Conservation (phyloP, 1,140 invertebrate genomes). For the Agrypnia vestita region DNA sequence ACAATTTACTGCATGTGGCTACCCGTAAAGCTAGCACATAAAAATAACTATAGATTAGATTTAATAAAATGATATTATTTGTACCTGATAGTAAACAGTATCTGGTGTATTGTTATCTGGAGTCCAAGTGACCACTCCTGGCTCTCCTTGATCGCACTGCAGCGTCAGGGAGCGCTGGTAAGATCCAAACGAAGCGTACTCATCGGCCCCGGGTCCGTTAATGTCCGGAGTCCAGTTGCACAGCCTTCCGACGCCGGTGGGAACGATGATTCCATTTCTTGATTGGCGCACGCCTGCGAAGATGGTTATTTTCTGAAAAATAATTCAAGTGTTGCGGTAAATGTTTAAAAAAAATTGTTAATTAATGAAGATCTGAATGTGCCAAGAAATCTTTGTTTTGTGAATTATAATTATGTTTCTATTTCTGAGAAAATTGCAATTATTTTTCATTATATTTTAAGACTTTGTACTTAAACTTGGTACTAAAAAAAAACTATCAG, state of each 20-base stretch:
- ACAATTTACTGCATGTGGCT: too few relatives aligned
- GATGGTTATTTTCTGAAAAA: constrained; percentile 81
- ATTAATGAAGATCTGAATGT: too few relatives aligned
- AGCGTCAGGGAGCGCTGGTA: constrained; percentile 89
- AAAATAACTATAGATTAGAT: too few relatives aligned
- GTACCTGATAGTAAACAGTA: constrained; percentile 93
- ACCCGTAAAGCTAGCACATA: too few relatives aligned
- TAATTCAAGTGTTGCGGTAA: constrained; percentile 1
- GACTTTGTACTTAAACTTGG: too few relatives aligned
- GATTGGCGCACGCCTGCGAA: constrained; percentile 86
- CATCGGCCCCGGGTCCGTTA: constrained; percentile 81
- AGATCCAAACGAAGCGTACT: constrained; percentile 89
- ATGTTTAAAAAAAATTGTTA: too few relatives aligned
- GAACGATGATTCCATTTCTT: constrained; percentile 78
- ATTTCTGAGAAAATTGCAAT: too few relatives aligned
- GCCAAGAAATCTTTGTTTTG: too few relatives aligned
- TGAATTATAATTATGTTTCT: too few relatives aligned
- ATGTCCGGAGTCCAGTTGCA: constrained; percentile 90
- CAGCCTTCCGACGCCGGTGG: constrained; percentile 84
- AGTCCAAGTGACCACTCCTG: constrained; percentile 90
- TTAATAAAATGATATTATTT: too few relatives aligned
- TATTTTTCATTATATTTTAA: too few relatives aligned
- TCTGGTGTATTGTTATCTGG: constrained; percentile 91
- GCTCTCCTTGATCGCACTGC: constrained; percentile 87
- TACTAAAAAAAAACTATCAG: too few relatives aligned